A percentile compares a stretch with the other conserved stretches of the same genome.
phyloP scores from a whole-genome alignment of 2,113 vertebrate genomes.

The Solenodon paradoxus region DNA sequence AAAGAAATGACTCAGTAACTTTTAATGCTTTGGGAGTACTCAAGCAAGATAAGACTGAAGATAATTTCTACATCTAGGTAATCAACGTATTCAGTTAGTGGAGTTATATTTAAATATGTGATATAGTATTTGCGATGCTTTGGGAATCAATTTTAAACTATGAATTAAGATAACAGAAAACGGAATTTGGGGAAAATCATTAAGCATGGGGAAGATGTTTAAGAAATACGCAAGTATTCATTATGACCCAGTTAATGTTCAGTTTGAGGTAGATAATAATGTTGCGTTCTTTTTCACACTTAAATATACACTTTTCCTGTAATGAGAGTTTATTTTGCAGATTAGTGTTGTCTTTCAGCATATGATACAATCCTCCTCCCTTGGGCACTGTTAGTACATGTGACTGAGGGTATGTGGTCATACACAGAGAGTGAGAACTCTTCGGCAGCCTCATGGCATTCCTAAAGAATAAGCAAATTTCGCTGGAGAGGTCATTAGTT shows the following conservation, averaged over 20 bases:
- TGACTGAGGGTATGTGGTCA: not conserved
- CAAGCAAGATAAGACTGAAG: not conserved
- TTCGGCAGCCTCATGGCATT: not conserved
- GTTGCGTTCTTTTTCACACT: not conserved
- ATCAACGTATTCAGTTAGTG: not conserved
- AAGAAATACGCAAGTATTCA: not conserved
- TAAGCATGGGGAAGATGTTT: not conserved
- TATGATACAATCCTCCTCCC: not conserved
- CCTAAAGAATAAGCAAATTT: not conserved
- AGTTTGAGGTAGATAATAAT: not conserved
- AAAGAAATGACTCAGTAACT: slow-evolving; percentile 3
- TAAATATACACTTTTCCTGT: slow-evolving; percentile 3
- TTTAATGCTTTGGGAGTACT: not conserved
- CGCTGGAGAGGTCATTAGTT: not conserved
- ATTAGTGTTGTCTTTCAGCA: not conserved
- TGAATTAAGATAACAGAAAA: not conserved
- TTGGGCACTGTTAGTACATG: not conserved
- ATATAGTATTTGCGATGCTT: not conserved
- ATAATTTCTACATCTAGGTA: slow-evolving; percentile 4
- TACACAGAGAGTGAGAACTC: not conserved
- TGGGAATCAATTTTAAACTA: not conserved
- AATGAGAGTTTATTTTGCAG: slow-evolving; percentile 29
- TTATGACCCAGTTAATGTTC: slow-evolving; percentile 13
- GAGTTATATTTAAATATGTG: not conserved
- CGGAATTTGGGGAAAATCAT: not conserved